Percentiles rank a stretch among this genome's conserved stretches.
These are phyloP conservation scores for Penaeus monodon DNA, from an alignment of 2,888 invertebrate genomes.

Conservation along the genomic window DNA sequence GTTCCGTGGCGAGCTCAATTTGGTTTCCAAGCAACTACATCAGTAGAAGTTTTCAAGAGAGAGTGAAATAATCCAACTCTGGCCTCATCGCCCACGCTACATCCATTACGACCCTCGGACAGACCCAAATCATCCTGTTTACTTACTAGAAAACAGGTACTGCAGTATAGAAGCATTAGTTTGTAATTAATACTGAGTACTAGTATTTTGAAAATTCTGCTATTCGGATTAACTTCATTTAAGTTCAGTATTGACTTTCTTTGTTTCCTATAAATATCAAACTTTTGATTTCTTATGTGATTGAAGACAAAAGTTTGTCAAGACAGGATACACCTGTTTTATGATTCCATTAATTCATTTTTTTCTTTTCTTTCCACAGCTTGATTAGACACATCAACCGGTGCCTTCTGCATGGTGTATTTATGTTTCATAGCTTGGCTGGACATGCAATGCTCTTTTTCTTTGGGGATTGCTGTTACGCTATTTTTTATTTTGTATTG, in stretches of 20 bases:
- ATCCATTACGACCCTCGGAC: constrained; percentile 89
- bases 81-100: constrained; percentile 84
- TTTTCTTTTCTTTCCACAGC: constrained; percentile 30
- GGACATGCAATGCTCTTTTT: constrained; percentile 94
- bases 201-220: no score
- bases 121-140: constrained; percentile 72
- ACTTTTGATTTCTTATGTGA: no score
- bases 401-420: constrained; percentile 91
- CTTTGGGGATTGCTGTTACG: constrained; percentile 75
- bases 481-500: no score
- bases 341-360: not conserved
- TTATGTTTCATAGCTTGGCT: constrained; percentile 83
- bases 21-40: constrained; percentile 91
- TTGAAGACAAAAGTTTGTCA: no score
- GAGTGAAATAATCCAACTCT: constrained; percentile 89
- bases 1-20: constrained; percentile 88
- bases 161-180: no score
- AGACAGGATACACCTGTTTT: no score
- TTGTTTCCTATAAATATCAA: no score
- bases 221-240: no score
- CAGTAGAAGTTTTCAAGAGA: constrained; percentile 85
- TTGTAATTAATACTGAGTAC: no score
- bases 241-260: no score
- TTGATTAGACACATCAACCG: constrained; percentile 83
- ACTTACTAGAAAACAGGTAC: constrained; percentile 75